phyloP scores from a whole-genome alignment of 1,140 invertebrate genomes.

The Halictus rubicundus region DNA sequence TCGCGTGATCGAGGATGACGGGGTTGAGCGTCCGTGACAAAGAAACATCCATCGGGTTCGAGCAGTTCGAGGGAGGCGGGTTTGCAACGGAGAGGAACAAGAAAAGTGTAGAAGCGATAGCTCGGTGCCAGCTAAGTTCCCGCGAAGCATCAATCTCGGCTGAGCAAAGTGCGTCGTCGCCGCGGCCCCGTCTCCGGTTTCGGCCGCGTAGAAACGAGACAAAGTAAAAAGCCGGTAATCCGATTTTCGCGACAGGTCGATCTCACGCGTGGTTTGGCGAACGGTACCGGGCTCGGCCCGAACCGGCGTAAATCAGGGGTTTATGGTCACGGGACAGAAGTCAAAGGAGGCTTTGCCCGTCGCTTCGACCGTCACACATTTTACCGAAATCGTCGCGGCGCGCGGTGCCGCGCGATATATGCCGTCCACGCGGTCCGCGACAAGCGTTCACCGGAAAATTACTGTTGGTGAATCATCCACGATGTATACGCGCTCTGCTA shows the following conservation, averaged over 20 bases:
- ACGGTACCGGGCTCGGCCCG: constrained; percentile 55
- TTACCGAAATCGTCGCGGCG: constrained; percentile 71
- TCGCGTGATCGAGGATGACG: too few species aligned
- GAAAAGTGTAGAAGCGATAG: neutral
- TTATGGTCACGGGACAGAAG: constrained; percentile 74
- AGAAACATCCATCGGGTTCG: neutral
- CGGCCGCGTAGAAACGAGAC: constrained; percentile 14
- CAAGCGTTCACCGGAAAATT: constrained; percentile 47
- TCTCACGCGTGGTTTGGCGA: constrained; percentile 66
- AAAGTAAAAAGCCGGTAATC: constrained; percentile 59
- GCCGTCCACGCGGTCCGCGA: constrained; percentile 35
- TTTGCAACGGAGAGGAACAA: neutral
- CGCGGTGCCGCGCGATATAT: constrained; percentile 49
- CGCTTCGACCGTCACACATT: constrained; percentile 75
- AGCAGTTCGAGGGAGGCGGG: neutral
- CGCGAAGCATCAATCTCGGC: constrained; percentile 3
- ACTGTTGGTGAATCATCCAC: constrained; percentile 53
- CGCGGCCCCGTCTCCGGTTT: constrained; percentile 4
- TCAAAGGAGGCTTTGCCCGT: constrained; percentile 75
- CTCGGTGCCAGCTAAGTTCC: neutral
- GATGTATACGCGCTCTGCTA: neutral
- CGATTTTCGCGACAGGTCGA: constrained; percentile 68
- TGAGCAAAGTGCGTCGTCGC: constrained; percentile 27
- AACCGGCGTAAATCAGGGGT: constrained; percentile 74
- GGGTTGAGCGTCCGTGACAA: neutral